A percentile compares a stretch with the other conserved stretches of the same genome.
phyloP scores from a whole-genome alignment of 2,797 vertebrate genomes.

The Hydrophis major region DNA sequence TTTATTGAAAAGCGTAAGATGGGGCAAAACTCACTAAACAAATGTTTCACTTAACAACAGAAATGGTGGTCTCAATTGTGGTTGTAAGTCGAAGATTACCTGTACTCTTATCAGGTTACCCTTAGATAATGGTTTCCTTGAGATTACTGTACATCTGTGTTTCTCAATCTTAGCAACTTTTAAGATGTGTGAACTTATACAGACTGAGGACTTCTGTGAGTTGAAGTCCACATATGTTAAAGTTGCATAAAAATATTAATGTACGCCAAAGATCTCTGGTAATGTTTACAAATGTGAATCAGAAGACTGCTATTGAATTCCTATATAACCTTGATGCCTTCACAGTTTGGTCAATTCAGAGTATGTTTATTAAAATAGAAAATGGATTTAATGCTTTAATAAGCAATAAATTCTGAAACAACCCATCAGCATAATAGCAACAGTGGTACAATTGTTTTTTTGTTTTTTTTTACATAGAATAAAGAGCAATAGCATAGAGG shows the following conservation, averaged over 20 bases:
- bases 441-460: neutral
- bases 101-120: neutral
- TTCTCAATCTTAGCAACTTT: too few relatives aligned
- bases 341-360: neutral
- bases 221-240: too few relatives aligned
- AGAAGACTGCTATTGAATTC: neutral
- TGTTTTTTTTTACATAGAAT: neutral
- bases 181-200: too few relatives aligned
- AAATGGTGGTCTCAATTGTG: too few relatives aligned
- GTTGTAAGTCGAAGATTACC: too few relatives aligned
- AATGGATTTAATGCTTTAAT: neutral
- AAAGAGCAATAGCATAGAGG: neutral
- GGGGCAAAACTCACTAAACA: too few relatives aligned
- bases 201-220: too few relatives aligned
- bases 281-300: neutral
- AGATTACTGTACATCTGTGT: too few relatives aligned
- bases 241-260: too few relatives aligned
- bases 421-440: neutral
- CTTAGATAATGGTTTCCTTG: neutral
- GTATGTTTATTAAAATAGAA: neutral
- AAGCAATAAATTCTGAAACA: neutral
- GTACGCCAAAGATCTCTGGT: neutral
- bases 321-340: neutral
- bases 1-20: too few relatives aligned
- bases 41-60: too few relatives aligned